Evolutionary conservation across 2,888 invertebrate species (phyloP), one percentile per base, ranked within the genome.

Genomic region (Andrena haemorrhoa): DNA sequence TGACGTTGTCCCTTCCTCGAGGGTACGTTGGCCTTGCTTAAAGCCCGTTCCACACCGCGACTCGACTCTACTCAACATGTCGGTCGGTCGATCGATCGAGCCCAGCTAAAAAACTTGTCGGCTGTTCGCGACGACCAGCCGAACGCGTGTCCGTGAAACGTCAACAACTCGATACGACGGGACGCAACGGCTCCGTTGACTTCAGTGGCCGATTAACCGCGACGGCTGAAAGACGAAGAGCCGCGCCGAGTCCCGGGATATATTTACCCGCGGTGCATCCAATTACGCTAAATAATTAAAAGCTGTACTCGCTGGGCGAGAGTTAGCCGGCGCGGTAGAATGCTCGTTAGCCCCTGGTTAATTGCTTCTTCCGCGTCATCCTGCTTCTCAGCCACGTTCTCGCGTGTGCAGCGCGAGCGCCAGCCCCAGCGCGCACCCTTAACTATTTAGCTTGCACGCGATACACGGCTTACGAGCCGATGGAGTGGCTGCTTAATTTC

Each of bases 251-350:
- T 61, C 33, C n/a, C 73, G 29, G 56, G 16, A 64, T 61, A 47
- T 71, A 58, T 71, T 77, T 56, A 58, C 58, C 35, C 47, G 26
- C 16, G 61, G 16, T 31, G 49, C 53, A 72, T 84, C 84, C 82
- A 80, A 87, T 86, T 87, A 87, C 70, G 73, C 56, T 64, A 79
- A 82, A 87, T 87, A 84, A 87, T 86, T 84, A 82, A 87, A 86
- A 75, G 31, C 75, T 73, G 70, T 79, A 71, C 72, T 79, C 71
- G 75, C 41, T 5, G 58, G 71, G 65, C 65, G 75, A 69, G 77
- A 85, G 79, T 80, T 85, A 83, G 56, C 61, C 75, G 63, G 70
- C 72, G 56, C 70, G 74, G 73, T 64, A 69, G 77, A 79, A 79
- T 79, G 73, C 83, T 88, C 82, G 82, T 88, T 88, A 84, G 75